Percentiles rank a stretch among this genome's conserved stretches.
Conservation (phyloP, 1,140 invertebrate species). For the Bombus confusus region DNA sequence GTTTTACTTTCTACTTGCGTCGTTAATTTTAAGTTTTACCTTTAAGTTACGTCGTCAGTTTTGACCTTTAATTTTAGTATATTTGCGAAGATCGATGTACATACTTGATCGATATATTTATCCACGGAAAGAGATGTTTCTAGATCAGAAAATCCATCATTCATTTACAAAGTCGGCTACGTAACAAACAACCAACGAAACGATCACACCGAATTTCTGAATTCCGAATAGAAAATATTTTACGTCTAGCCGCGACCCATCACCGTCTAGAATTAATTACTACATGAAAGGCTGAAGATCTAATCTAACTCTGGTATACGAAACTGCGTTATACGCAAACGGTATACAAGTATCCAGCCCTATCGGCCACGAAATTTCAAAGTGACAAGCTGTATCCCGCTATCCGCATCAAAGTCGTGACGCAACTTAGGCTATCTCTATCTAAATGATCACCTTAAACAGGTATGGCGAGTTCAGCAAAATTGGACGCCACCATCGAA, state of each 20-base stretch:
- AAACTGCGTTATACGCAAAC: not conserved
- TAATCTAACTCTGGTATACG: conserved; percentile 4
- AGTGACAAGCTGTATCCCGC: conserved; percentile 18
- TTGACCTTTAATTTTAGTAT: too few species aligned
- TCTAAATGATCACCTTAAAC: conserved; percentile 19
- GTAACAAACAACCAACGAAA: too few species aligned
- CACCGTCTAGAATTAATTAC: conserved; percentile 20
- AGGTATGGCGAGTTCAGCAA: conserved; percentile 8
- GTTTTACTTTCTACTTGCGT: too few species aligned
- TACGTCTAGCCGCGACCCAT: not conserved
- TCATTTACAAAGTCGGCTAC: too few species aligned
- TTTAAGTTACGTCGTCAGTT: too few species aligned
- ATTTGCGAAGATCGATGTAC: too few species aligned
- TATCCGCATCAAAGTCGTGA: not conserved
- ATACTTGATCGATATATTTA: too few species aligned
- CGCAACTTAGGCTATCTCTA: conserved; percentile 17
- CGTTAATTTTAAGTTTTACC: too few species aligned
- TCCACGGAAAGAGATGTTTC: too few species aligned
- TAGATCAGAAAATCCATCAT: too few species aligned
- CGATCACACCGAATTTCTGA: too few species aligned
- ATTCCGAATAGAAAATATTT: not conserved
- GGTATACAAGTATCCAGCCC: conserved; percentile 8
- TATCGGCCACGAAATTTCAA: conserved; percentile 34
- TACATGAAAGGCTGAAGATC: not conserved
- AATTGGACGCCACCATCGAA: not conserved